Conservation (phyloP, 1,140 invertebrate species). For the Anoplolepis gracilipes region DNA sequence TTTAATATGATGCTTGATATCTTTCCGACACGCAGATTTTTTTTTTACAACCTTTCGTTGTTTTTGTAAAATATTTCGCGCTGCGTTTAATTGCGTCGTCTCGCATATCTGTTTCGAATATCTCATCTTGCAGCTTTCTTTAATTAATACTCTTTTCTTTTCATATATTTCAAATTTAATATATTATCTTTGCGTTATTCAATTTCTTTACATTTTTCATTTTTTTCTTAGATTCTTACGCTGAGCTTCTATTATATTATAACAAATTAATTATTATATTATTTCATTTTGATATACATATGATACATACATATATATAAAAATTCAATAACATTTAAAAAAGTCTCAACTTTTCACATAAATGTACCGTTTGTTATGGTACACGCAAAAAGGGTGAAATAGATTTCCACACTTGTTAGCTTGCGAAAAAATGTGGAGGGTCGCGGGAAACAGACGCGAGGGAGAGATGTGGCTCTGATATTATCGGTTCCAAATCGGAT, state of each 20-base stretch:
- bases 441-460: not conserved
- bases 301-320: too few relatives aligned
- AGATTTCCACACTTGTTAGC: conserved; percentile 21
- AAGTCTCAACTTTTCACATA: not conserved
- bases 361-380: not conserved
- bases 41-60: too few relatives aligned
- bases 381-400: not conserved
- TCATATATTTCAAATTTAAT: too few relatives aligned
- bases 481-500: conserved; percentile 67
- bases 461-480: conserved; percentile 39
- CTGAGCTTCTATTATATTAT: not conserved
- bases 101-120: not conserved
- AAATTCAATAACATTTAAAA: not conserved
- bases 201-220: not conserved
- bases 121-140: not conserved
- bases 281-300: not conserved
- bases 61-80: not conserved
- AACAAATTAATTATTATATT: not conserved
- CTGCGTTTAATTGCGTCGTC: not conserved
- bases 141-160: not conserved
- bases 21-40: not conserved
- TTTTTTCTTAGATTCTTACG: not conserved
- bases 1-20: not conserved
- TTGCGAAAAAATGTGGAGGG: conserved; percentile 23
- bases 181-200: too few relatives aligned